phyloP scores from a whole-genome alignment of 1,140 invertebrate species.

The Drusus annulatus region DNA sequence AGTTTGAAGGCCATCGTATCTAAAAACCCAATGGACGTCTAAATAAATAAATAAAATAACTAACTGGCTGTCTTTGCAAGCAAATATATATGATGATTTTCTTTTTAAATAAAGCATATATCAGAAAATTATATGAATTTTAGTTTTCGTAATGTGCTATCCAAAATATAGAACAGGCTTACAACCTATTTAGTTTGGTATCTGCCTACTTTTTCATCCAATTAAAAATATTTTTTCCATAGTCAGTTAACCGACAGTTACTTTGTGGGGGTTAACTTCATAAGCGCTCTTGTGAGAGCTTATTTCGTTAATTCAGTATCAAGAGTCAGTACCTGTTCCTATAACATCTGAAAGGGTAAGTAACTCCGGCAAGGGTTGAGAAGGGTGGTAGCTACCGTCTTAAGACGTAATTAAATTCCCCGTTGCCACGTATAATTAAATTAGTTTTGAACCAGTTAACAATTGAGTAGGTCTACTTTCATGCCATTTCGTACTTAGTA shows the following conservation, averaged over 20 bases:
- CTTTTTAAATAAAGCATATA: too few relatives aligned
- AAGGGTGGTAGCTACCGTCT: neutral
- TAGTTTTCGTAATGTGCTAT: too few relatives aligned
- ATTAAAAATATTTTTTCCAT: too few relatives aligned
- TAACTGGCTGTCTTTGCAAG: too few relatives aligned
- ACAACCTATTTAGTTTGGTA: too few relatives aligned
- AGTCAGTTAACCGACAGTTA: neutral
- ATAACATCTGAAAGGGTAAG: conserved; percentile 8
- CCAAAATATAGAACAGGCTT: too few relatives aligned
- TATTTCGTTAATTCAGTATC: conserved; percentile 26
- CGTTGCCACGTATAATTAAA: conserved; percentile 53
- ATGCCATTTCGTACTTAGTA: neutral
- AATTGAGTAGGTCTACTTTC: conserved; percentile 24
- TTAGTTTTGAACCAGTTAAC: conserved; percentile 56
- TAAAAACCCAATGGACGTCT: too few relatives aligned
- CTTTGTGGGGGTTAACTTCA: neutral
- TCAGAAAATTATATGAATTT: too few relatives aligned
- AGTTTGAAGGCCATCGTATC: too few relatives aligned
- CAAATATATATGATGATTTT: too few relatives aligned
- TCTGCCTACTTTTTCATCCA: too few relatives aligned
- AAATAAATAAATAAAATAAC: too few relatives aligned
- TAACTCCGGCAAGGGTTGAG: conserved; percentile 24
- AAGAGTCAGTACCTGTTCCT: neutral
- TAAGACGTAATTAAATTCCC: conserved; percentile 57
- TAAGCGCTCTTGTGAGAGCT: conserved; percentile 10